Base-by-base conservation (phyloP, 2,888 invertebrate species). In the Minunthozetes semirufus region DNA sequence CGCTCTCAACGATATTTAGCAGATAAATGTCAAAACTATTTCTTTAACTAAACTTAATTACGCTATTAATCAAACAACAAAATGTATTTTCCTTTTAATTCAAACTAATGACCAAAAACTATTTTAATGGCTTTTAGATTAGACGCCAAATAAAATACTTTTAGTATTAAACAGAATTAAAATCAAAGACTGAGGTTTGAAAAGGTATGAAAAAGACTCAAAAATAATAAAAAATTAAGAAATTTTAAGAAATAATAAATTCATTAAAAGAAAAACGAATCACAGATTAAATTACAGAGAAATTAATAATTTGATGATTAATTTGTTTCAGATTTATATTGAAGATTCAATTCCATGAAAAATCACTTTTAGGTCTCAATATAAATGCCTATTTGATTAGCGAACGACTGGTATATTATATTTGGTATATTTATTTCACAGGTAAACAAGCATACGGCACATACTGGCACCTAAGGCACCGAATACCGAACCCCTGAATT, bases 21-120 rank as follows among this genome's bases (percentile, higher is more conserved):
- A 70, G 70, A 70, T 70, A 70, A 70, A 70, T 25, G 70, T 70
- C 48, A 70, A 70, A 27, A 70, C 46, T 70, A 48, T 70, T 19
- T 2, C 70, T 42, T 48, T 13, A 68, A 42, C n/a, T 70, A 19
- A 46, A 70, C 46, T 46, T 70, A 70, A 70, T 70, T 46, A 46
- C 22, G 70, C 48, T 48, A 70, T 70, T 42, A 70, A 70, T 70
- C 70, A 70, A 70, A 66, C 29, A 66, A 38, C 1, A 38, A 19
- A 38, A 66, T 66, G 11, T 38, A 33, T 38, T 42, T 38, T 19
- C 1, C 4, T 42, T 66, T 66, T 66, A 66, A 66, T 66, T n/a
- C 63, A 66, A 66, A 66, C 63, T 66, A 66, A 66, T 66, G 63
- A 29, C 63, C 63, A 66, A 70, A 70, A 70, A 63, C 59, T 46